Evolutionary conservation across 2,888 invertebrate genomes (phyloP), one percentile per base, ranked within the genome.

Genomic region (Eugnorisma glareosa): DNA sequence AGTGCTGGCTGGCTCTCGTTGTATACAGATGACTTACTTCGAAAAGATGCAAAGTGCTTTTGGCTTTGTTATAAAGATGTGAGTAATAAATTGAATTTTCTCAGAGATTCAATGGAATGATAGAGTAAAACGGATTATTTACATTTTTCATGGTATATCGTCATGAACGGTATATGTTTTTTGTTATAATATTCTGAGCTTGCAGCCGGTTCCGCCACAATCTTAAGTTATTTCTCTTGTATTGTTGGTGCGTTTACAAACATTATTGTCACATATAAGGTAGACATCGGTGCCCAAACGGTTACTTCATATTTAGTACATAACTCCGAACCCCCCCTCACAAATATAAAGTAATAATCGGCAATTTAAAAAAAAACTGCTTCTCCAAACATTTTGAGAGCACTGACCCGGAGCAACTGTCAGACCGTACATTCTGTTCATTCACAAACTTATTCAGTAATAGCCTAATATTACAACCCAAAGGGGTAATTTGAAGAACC

Each of bases 401-500:
- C 6, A 57, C 28, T 57, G 13, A 35, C 18, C 18, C 11, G 13
- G 0, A 24, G 43, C 1, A 43, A 57, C 24, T 31, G 31, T 24
- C 24, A 31, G 24, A n/a, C 67, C 21, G 28, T 54, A 73, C 8
- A 43, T 8, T 31, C 43, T 24, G 6, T 48, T 67, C 11, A 73
- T 71, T 59, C 57, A 37, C 54, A 31, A 77, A 72, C 18, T 40
- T 31, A 37, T 59, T 70, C 37, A 28, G 24, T 66, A 63, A 81
- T 28, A 66, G 21, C 13, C 59, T n/a, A n/a, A 57, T 67, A 77
- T 77, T 73, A 77, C 66, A 67, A 72, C 45, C 69, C 40, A 45
- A 43, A 64, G n/a, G 31, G n/a, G n/a, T 69, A 61, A 84, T 64
- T 67, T 54, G 24, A 54, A 77, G 63, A 81, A 51, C 71, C 61